Evolutionary conservation across 2,113 vertebrate genomes (phyloP).

Genomic region (Patagioenas fasciata): DNA sequence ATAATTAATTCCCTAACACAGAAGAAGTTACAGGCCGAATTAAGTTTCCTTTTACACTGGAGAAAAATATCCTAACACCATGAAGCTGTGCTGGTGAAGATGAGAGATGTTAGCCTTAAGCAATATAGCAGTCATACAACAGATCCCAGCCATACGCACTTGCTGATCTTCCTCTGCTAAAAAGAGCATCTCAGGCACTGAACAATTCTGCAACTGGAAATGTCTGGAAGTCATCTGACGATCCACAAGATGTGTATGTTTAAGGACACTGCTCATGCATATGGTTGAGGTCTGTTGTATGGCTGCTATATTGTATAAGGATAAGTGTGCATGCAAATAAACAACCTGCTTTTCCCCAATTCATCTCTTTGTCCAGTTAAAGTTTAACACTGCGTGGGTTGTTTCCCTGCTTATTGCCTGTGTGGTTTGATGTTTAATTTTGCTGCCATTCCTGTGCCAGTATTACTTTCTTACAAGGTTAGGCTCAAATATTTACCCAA

Average conservation of each 20-base stretch:
- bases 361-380: not conserved
- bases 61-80: not conserved
- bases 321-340: not conserved
- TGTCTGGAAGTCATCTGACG: not conserved
- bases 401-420: accelerated
- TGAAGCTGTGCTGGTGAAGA: not conserved
- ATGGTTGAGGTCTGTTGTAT: not conserved
- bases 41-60: not conserved
- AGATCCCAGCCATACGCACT: not conserved
- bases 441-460: not conserved
- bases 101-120: not conserved
- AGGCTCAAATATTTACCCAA: not conserved
- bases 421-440: not conserved
- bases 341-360: not conserved
- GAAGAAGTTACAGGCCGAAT: not conserved
- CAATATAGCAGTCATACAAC: not conserved
- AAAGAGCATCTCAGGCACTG: not conserved
- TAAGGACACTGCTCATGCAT: accelerated
- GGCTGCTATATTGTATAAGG: not conserved
- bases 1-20: slow-evolving; percentile 1
- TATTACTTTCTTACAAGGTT: not conserved
- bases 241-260: not conserved
- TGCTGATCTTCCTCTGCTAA: not conserved
- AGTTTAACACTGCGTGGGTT: not conserved
- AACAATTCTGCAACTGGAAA: not conserved